Evolutionary conservation across 2,797 vertebrate species (phyloP).

Genomic region (Caiman crocodilus): DNA sequence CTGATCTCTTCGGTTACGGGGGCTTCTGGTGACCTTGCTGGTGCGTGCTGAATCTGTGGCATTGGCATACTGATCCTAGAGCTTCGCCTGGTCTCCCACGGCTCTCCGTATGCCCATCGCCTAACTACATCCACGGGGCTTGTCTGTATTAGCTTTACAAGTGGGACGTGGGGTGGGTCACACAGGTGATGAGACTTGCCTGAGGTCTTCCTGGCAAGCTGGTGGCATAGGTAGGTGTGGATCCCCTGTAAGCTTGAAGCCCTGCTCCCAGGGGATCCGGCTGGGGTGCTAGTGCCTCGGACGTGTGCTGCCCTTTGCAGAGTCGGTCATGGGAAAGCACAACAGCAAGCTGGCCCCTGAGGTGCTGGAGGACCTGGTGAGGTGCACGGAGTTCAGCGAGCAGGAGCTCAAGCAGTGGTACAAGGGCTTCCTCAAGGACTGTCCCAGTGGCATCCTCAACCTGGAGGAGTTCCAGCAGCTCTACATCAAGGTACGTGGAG

Average conservation of each 20-base stretch:
- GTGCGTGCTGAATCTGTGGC: too few species aligned
- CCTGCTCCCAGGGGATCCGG: background rate
- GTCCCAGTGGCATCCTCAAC: conserved; percentile 96
- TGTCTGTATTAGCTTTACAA: background rate
- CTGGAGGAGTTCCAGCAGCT: conserved; percentile 99
- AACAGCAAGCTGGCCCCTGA: conserved; percentile 98
- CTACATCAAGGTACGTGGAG: conserved; percentile 91
- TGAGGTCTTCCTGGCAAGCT: background rate
- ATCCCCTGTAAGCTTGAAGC: background rate
- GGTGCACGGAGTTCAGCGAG: conserved; percentile 97
- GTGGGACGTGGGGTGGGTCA: background rate
- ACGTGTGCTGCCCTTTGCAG: background rate
- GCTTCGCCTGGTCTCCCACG: too few species aligned
- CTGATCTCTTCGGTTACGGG: too few species aligned
- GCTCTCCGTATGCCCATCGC: too few species aligned
- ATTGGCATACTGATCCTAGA: too few species aligned
- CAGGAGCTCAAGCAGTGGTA: conserved; percentile 99
- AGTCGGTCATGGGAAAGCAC: conserved; percentile 93
- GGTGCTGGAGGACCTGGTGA: conserved; percentile 95
- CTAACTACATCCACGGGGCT: background rate
- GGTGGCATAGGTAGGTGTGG: background rate
- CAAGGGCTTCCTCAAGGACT: conserved; percentile 98
- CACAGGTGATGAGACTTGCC: background rate
- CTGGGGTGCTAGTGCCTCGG: background rate
- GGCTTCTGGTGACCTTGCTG: too few species aligned